Evolutionary conservation across 2,888 invertebrate genomes (phyloP).

Genomic region (Drosophila nigritarsus): DNA sequence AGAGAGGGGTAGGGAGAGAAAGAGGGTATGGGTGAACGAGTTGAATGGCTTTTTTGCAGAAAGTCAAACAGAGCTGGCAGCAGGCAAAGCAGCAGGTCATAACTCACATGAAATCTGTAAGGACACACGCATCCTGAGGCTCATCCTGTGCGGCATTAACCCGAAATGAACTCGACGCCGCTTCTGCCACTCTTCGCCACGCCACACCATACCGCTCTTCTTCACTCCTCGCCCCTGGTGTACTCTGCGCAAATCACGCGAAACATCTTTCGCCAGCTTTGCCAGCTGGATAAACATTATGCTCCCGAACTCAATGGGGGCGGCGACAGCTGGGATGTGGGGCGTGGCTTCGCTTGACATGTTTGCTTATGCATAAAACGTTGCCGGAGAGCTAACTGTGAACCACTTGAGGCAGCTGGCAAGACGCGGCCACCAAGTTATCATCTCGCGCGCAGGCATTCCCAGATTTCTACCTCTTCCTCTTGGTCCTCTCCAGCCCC

Average conservation of each 20-base stretch:
- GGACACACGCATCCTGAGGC: constrained; percentile 73
- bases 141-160: constrained; percentile 67
- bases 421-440: constrained; percentile 62
- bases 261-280: constrained; percentile 77
- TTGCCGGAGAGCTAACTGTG: constrained; percentile 44
- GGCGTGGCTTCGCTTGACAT: constrained; percentile 70
- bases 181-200: not conserved
- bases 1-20: not conserved
- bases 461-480: constrained; percentile 1
- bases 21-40: not conserved
- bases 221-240: not conserved
- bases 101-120: constrained; percentile 78
- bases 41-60: constrained; percentile 26
- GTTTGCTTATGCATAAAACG: constrained; percentile 80
- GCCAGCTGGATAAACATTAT: constrained; percentile 78
- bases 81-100: constrained; percentile 53
- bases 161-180: constrained; percentile 69
- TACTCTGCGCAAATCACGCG: constrained; percentile 70
- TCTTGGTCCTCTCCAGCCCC: not conserved
- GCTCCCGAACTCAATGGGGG: constrained; percentile 28
- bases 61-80: constrained; percentile 56
- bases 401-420: constrained; percentile 58
- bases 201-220: not conserved
- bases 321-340: not conserved
- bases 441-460: constrained; percentile 64